Evolutionary conservation across 2,888 invertebrate species (phyloP).

Genomic region (Anthrax anthrax): DNA sequence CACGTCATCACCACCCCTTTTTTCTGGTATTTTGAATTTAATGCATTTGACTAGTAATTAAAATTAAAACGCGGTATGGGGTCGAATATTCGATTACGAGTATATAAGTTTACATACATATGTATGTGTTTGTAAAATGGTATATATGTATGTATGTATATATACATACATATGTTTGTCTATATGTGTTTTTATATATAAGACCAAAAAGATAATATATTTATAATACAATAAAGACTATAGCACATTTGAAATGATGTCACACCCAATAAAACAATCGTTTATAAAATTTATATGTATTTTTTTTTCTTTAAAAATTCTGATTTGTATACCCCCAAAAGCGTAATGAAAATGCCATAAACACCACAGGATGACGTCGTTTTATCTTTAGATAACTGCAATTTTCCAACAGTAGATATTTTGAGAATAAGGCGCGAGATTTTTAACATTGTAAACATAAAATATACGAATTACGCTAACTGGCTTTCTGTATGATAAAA

Average conservation of each 20-base stretch:
- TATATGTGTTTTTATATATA: not conserved
- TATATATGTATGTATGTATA: too few species aligned
- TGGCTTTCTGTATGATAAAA: too few species aligned
- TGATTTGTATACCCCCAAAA: too few species aligned
- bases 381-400: not conserved
- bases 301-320: not conserved
- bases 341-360: not conserved
- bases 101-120: too few species aligned
- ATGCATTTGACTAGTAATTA: conserved; percentile 5
- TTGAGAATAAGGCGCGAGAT: not conserved
- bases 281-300: too few species aligned
- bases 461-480: too few species aligned
- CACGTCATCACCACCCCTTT: conserved; percentile 6
- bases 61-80: not conserved
- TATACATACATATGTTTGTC: too few species aligned
- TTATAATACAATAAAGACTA: too few species aligned
- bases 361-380: not conserved
- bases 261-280: conserved; percentile 7
- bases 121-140: too few species aligned
- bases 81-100: not conserved
- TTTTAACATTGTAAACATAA: not conserved
- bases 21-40: not conserved
- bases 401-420: too few species aligned
- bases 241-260: not conserved
- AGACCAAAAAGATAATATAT: not conserved